Evolutionary conservation across 2,113 vertebrate genomes (phyloP), one percentile per base, ranked within the genome.

Genomic region (Ceyx melanurus): DNA sequence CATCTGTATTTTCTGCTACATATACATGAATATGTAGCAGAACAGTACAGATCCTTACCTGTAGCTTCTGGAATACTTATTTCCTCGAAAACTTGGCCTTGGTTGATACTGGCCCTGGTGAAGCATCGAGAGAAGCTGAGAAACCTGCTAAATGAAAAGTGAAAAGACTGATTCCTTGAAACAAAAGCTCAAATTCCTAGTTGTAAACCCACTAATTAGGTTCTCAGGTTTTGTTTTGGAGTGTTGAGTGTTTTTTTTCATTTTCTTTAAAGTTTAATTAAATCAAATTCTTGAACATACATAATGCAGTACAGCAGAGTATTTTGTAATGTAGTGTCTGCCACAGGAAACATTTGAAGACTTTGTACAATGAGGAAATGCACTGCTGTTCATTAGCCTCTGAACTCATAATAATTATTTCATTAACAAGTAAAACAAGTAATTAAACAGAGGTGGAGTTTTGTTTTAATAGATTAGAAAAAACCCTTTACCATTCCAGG

Each of bases 81-180:
- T 99, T 97, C 99, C 99, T 97, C 99, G 98, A 98, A 99, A 99
- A 97, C 98, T 99, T 96, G 99, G 99, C 95, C 99, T 98, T 95
- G 99, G 99, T 96, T 99, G 99, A 97, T 99, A 99, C 66, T 99
- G 99, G 91, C 99, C 99, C 97, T 99, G 99, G 97, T 99, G 99
- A 95, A 99, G 99, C 99, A 99, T 99, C 21, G 99, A 99, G 94
- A 99, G 99, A 98, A 99, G 99, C 97, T 99, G 99, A 96, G 99
- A 99, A 93, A 99, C 99, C 99, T 99, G 99, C 98, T 98, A 98
- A 98, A 98, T 96, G 95, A 93, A 95, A 97, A 65, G 91, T 11
- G 89, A 80, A 89, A 93, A 82, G 25, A 84, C 83, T 96, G 95
- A 97, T 89, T 96, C 51, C 88, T 83, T 91, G 92, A 93, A 95